phyloP scores from a whole-genome alignment of 2,113 vertebrate species.

The Lota lota region DNA sequence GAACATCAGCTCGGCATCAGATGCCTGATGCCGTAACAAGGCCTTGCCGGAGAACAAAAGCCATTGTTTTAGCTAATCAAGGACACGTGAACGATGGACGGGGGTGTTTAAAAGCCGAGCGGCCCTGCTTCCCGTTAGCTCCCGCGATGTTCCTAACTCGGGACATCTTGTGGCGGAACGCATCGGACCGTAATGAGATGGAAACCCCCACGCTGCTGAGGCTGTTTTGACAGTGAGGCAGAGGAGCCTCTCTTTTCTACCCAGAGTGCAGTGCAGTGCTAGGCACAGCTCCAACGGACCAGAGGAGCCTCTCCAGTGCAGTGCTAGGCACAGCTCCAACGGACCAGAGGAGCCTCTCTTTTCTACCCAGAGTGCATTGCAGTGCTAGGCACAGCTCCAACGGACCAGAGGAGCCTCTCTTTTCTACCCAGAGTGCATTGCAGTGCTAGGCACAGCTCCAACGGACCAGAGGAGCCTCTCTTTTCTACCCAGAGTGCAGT shows the following conservation, averaged over 20 bases:
- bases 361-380: slow-evolving; percentile 6
- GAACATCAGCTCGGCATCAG: neutral
- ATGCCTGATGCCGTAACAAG: neutral
- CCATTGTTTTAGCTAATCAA: neutral
- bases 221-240: slow-evolving; percentile 16
- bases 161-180: slow-evolving; percentile 16
- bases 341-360: slow-evolving; percentile 15
- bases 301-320: slow-evolving; percentile 7
- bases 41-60: neutral
- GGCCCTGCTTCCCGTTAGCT: neutral
- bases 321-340: slow-evolving; percentile 1
- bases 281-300: slow-evolving; percentile 12
- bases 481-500: slow-evolving; percentile 14
- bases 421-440: slow-evolving; percentile 9
- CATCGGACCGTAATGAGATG: slow-evolving; percentile 21
- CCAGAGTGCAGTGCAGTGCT: neutral
- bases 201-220: slow-evolving; percentile 14
- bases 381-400: too few species aligned
- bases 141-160: slow-evolving; percentile 15
- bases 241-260: slow-evolving; percentile 23
- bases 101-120: neutral
- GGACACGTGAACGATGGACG: neutral
- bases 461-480: slow-evolving; percentile 11
- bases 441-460: too few species aligned
- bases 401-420: slow-evolving; percentile 15